These are phyloP conservation scores for Odontothrips loti DNA, from an alignment of 2,888 invertebrate genomes.

Conservation along the genomic window DNA sequence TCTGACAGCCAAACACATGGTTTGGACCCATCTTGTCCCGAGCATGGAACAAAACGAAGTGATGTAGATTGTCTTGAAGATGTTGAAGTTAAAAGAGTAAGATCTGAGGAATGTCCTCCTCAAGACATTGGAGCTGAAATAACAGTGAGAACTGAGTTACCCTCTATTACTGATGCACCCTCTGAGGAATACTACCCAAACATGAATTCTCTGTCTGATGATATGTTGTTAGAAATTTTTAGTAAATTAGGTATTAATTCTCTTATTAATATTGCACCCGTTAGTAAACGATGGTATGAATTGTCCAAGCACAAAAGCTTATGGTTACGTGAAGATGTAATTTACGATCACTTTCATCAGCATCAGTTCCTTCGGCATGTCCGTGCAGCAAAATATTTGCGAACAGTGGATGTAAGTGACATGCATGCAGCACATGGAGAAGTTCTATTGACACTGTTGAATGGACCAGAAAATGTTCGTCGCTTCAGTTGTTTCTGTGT, in stretches of 20 bases:
- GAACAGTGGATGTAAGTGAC: constrained; percentile 2
- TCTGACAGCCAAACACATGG: neutral
- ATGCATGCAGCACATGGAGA: constrained; percentile 16
- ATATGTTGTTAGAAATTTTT: neutral
- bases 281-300: neutral
- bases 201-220: neutral
- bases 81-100: neutral
- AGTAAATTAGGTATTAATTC: neutral
- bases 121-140: neutral
- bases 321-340: neutral
- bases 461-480: neutral
- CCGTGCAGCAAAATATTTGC: neutral
- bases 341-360: neutral
- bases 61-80: neutral
- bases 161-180: neutral
- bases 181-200: neutral
- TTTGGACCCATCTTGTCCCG: neutral
- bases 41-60: neutral
- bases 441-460: neutral
- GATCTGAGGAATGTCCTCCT: constrained; percentile 7
- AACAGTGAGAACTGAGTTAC: neutral
- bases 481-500: neutral
- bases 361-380: neutral
- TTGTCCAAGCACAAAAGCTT: constrained; percentile 16
- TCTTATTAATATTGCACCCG: neutral